A percentile compares a stretch with the other conserved stretches of the same genome.
Evolutionary conservation across 2,113 vertebrate genomes (phyloP).

Genomic region (Camelus dromedarius): DNA sequence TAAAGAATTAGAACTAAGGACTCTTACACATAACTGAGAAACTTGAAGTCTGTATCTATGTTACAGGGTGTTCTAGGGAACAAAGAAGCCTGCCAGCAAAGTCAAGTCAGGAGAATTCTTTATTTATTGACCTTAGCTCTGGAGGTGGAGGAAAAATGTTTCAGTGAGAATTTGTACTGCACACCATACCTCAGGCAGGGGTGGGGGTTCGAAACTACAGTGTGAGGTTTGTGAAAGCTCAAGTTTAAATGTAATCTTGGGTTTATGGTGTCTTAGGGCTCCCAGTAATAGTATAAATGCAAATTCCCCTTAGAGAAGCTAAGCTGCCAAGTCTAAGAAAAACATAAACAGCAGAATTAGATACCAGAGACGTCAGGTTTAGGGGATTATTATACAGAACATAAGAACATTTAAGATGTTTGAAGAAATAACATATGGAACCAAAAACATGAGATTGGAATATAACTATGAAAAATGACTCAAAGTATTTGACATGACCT

Average conservation of each 20-base stretch:
- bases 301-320: slow-evolving; percentile 28
- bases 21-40: neutral
- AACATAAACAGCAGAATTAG: neutral
- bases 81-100: neutral
- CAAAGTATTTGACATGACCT: neutral
- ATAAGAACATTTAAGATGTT: neutral
- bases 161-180: neutral
- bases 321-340: neutral
- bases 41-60: neutral
- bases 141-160: neutral
- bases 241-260: neutral
- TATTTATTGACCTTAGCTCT: neutral
- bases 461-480: slow-evolving; percentile 16
- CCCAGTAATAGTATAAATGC: neutral
- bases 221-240: neutral
- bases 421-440: neutral
- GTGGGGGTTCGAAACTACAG: neutral
- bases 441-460: neutral
- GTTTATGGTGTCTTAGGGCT: neutral
- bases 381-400: neutral
- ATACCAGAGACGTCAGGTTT: neutral
- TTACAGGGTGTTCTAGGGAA: neutral
- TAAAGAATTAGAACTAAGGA: neutral
- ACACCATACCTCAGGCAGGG: neutral
- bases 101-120: neutral